phyloP scores from a whole-genome alignment of 2,113 vertebrate species.

The Zosterops borbonicus region DNA sequence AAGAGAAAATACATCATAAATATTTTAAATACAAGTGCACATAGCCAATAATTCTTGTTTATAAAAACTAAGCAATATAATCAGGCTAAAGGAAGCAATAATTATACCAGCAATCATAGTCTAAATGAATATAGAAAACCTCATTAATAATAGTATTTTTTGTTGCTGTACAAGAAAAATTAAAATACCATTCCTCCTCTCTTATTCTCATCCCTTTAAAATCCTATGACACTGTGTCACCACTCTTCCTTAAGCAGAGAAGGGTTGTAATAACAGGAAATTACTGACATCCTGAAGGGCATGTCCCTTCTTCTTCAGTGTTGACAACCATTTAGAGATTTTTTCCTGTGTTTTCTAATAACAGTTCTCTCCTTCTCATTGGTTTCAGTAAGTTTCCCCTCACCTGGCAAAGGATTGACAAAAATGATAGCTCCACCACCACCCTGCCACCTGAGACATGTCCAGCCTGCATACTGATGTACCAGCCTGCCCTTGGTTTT shows the following conservation, averaged over 20 bases:
- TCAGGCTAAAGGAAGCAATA: background rate
- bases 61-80: background rate
- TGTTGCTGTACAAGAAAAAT: background rate
- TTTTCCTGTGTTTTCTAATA: background rate
- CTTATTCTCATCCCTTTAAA: fast-evolving
- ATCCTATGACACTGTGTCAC: background rate
- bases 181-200: background rate
- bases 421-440: background rate
- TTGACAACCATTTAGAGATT: background rate
- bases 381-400: background rate
- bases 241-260: background rate
- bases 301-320: background rate
- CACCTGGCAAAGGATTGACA: background rate
- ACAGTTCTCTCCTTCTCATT: background rate
- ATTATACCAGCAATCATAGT: background rate
- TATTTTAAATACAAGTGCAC: background rate
- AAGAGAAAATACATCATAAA: background rate
- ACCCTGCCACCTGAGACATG: fast-evolving
- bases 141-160: background rate
- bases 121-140: background rate
- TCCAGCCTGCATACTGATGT: background rate
- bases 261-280: background rate
- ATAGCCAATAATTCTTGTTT: background rate
- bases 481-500: background rate
- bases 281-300: background rate